Evolutionary conservation across 2,113 vertebrate genomes (phyloP), one percentile per base, ranked within the genome.

Genomic region (Empidonax traillii): DNA sequence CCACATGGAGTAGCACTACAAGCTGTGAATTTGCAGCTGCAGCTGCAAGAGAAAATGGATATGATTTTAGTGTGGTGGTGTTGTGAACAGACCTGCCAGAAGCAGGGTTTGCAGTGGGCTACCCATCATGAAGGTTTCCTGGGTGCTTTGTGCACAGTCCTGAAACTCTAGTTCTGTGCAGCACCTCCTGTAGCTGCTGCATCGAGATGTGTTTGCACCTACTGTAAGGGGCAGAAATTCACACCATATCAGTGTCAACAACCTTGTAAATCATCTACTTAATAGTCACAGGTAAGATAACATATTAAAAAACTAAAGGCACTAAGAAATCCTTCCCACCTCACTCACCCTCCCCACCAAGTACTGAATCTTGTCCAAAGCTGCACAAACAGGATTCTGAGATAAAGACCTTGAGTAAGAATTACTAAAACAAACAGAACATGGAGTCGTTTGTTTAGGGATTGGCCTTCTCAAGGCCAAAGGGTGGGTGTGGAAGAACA

Each of bases 321-420:
- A 73, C 62, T 65, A 43, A 88, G 87, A 95, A 94, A 92, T 52
- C 83, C 53, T 61, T 66, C 68, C 85, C 39, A 33, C 84, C 77
- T 85, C 72, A 2, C 35, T 87, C 83, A 66, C 93, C 90, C 46
- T 85, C 85, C 76, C 68, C 63, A 63, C 44, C 65, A 44, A 90
- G 75, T 20, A 80, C 80, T 63, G 75, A 90, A 85, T 95, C 96
- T 89, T 88, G 90, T 87, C 87, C 90, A 96, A 91, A 94, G 94
- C 91, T 96, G 95, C 81, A 90, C 95, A 97, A 97, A 96, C 96
- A 96, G 89, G 90, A 95, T 94, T 85, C 69, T 65, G 37, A 94
- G 95, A 96, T 97, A 96, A 96, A 93, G 84, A 94, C 94, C 94
- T 97, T 88, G 84, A 65, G 90, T 93, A 96, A 88, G 95, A 96